phyloP scores from a whole-genome alignment of 2,113 vertebrate species.

The Fulica atra region DNA sequence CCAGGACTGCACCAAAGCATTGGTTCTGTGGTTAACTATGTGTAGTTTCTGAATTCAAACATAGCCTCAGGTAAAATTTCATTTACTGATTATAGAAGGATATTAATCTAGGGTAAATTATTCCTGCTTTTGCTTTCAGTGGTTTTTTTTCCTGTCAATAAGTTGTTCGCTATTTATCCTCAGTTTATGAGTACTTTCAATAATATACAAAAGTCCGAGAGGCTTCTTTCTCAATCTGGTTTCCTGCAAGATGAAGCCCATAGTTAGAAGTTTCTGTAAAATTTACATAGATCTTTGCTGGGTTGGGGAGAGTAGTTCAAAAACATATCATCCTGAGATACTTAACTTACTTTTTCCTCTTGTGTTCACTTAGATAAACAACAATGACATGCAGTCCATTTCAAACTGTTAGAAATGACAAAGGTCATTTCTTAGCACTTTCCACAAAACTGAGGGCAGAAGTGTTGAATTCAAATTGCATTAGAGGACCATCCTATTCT shows the following conservation, averaged over 20 bases:
- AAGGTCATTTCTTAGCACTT: too few species aligned
- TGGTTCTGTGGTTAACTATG: neutral
- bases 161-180: neutral
- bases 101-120: neutral
- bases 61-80: neutral
- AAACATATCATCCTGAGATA: neutral
- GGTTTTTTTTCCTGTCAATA: rapidly evolving
- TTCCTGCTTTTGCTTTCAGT: neutral
- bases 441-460: neutral
- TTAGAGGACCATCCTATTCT: neutral
- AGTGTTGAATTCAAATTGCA: neutral
- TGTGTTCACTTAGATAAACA: neutral
- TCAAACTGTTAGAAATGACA: too few species aligned
- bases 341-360: neutral
- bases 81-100: neutral
- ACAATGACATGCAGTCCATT: neutral
- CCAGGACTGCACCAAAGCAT: neutral
- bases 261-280: neutral
- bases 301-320: neutral
- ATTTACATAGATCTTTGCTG: neutral
- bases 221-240: neutral
- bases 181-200: neutral
- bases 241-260: neutral
- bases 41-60: neutral
- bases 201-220: neutral